phyloP scores from a whole-genome alignment of 2,113 vertebrate species.

The Thermophis baileyi region DNA sequence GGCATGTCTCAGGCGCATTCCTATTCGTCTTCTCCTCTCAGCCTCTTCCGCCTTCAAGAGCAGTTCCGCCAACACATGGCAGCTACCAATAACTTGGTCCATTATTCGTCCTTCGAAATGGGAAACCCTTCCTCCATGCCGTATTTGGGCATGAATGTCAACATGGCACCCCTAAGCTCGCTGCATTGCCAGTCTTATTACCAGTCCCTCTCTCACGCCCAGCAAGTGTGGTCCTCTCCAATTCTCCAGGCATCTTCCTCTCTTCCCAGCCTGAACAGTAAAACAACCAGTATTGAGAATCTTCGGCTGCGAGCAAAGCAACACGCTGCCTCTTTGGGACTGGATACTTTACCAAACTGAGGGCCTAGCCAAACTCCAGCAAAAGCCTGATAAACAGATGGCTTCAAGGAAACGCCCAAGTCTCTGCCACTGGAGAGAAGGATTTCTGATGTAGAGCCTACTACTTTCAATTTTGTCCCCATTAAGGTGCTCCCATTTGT shows the following conservation, averaged over 20 bases:
- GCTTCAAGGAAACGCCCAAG: neutral
- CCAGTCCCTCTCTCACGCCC: conserved; percentile 92
- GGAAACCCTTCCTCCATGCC: conserved; percentile 84
- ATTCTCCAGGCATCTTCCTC: conserved; percentile 82
- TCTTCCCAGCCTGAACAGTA: conserved; percentile 91
- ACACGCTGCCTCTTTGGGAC: conserved; percentile 90
- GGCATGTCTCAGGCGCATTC: conserved; percentile 85
- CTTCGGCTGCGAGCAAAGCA: conserved; percentile 95
- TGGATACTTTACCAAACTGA: conserved; percentile 95
- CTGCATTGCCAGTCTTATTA: conserved; percentile 98
- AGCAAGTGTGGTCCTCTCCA: conserved; percentile 93
- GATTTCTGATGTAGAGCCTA: neutral
- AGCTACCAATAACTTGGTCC: conserved; percentile 95
- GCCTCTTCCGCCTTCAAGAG: conserved; percentile 97
- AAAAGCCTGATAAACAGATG: neutral
- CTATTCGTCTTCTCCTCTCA: conserved; percentile 95
- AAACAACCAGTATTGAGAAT: conserved; percentile 98
- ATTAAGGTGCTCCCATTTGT: conserved; percentile 42
- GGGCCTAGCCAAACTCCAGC: neutral
- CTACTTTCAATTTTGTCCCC: conserved; percentile 18
- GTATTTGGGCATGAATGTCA: conserved; percentile 93
- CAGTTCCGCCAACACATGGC: conserved; percentile 99
- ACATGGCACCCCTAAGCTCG: conserved; percentile 88
- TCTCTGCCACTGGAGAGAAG: neutral
- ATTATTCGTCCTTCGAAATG: conserved; percentile 96